Conservation (phyloP, 2,888 invertebrate species). For the Pachymerium ferrugineum region DNA sequence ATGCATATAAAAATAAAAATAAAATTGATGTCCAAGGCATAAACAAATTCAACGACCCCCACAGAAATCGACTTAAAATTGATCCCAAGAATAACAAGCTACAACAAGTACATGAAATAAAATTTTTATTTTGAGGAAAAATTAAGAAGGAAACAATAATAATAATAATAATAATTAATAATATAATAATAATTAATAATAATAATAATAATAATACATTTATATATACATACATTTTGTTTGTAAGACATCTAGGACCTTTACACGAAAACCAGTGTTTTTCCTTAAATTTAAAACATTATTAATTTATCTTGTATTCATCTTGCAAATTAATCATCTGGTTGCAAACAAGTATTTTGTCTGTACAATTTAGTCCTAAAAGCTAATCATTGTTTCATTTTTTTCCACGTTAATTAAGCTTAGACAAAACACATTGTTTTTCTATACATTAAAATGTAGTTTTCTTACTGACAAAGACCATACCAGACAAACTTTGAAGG, state of each 20-base stretch:
- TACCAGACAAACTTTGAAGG: conserved; percentile 13
- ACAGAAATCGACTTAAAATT: background rate
- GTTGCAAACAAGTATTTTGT: conserved; percentile 13
- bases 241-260: conserved; percentile 25
- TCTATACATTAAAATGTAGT: conserved; percentile 13
- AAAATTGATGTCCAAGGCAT: conserved; percentile 8
- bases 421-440: conserved; percentile 8
- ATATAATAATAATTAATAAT: conserved; percentile 19
- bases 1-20: conserved; percentile 27
- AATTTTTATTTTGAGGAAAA: conserved; percentile 25
- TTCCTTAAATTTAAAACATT: background rate
- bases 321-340: conserved; percentile 3
- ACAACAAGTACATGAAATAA: conserved; percentile 18
- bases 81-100: background rate
- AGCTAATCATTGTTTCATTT: conserved; percentile 9
- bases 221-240: conserved; percentile 28
- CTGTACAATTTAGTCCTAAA: conserved; percentile 13
- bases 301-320: conserved; percentile 1
- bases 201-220: conserved; percentile 15
- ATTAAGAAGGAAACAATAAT: conserved; percentile 22
- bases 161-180: conserved; percentile 18
- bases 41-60: conserved; percentile 7
- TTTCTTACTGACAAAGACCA: conserved; percentile 4
- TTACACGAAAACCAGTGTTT: conserved; percentile 22
- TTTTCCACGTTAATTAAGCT: conserved; percentile 3